Evolutionary conservation across 2,888 invertebrate genomes (phyloP), one percentile per base, ranked within the genome.

Genomic region (Drosophila ustulata): DNA sequence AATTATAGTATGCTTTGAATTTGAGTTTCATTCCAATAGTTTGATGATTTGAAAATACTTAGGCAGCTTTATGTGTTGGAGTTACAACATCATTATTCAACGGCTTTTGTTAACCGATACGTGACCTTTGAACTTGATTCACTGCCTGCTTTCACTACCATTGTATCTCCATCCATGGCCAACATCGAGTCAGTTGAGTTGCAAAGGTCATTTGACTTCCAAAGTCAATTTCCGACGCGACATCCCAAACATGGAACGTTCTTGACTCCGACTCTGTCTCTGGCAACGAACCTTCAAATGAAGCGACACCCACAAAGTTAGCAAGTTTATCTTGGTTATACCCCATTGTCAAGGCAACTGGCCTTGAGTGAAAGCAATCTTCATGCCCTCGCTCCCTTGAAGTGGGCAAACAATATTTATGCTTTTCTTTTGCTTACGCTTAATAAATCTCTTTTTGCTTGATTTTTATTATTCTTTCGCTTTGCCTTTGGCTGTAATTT

Each of bases 341-440:
- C 28, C n/a, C 62, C 75, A 82, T 80, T 82, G 80, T 69, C 82
- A 82, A 71, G 75, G 67, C 70, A 72, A 2, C 68, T 66, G 43
- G 37, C 71, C 64, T 46, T 64, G 64, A 37, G 47, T 25, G 5
- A 47, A 66, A 53, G 11, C 25, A 26, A 45, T 18, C 32, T 11
- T 23, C 26, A 9, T 25, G n/a, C 23, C 3, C 34, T 23, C 46
- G 1, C 7, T 13, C 1, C 46, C 11, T 32, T 9, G 13, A 13
- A 39, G 39, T 34, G 41, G 51, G 61, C 62, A 66, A 78, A 66
- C 57, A 62, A 72, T 68, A 80, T 71, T 78, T 81, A 72, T 80
- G 76, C 47, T 69, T 67, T 82, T 62, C 65, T 68, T 75, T 65
- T 41, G 66, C 68, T 74, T 59, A 58, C 59, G 74, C 59, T 77